Evolutionary conservation across 2,797 vertebrate genomes (phyloP).

Genomic region (Enteromius mattozi): DNA sequence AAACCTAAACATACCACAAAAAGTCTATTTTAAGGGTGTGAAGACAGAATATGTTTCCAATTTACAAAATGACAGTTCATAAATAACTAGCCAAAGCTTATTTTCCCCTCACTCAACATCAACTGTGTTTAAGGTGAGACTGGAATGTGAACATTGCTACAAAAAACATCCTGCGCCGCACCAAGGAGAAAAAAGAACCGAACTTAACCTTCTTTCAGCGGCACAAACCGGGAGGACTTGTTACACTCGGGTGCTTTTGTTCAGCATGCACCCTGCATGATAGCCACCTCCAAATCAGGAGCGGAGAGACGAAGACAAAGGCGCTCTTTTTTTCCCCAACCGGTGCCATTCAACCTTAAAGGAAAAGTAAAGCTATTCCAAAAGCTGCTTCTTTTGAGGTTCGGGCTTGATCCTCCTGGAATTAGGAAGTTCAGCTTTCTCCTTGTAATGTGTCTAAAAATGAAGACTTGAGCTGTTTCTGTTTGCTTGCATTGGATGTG

Average conservation of each 20-base stretch:
- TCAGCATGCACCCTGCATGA: conserved; percentile 68
- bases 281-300: conserved; percentile 73
- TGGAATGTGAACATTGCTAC: conserved; percentile 35
- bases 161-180: conserved; percentile 25
- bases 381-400: conserved; percentile 55
- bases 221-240: conserved; percentile 61
- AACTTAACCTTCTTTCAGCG: conserved; percentile 42
- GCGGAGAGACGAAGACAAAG: conserved; percentile 46
- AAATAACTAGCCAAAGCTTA: conserved; percentile 49
- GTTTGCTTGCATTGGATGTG: conserved; percentile 40
- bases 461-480: conserved; percentile 37
- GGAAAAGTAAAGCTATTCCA: conserved; percentile 52
- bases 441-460: conserved; percentile 45
- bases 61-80: conserved; percentile 51
- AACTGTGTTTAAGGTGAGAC: conserved; percentile 25
- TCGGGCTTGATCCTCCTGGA: conserved; percentile 41
- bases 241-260: conserved; percentile 75
- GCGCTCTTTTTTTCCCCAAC: conserved; percentile 55
- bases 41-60: conserved; percentile 55
- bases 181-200: not conserved
- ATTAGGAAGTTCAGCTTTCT: conserved; percentile 55
- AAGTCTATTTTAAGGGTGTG: conserved; percentile 50
- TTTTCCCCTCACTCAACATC: conserved; percentile 52
- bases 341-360: conserved; percentile 61
- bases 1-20: conserved; percentile 40